Conservation (phyloP, 2,888 invertebrate species). For the Tinea trinotella region DNA sequence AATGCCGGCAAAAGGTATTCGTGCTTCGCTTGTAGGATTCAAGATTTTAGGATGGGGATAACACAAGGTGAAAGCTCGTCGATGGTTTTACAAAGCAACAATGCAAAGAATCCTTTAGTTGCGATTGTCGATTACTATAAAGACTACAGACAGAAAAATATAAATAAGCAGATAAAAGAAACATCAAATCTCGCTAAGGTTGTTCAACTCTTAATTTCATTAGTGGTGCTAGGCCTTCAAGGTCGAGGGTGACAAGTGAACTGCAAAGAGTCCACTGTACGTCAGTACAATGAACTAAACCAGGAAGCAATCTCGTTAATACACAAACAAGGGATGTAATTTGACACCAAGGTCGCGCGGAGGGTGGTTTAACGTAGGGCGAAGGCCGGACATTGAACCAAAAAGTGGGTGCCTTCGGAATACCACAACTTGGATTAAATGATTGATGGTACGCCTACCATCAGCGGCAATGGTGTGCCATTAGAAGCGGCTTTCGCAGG, state of each 20-base stretch:
- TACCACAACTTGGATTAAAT: slow-evolving; percentile 31
- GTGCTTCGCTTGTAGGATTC: too few relatives aligned
- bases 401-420: slow-evolving; percentile 37
- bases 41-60: too few relatives aligned
- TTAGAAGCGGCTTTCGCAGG: slow-evolving; percentile 16
- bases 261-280: background rate
- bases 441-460: slow-evolving; percentile 38
- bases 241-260: slow-evolving; percentile 4
- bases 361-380: slow-evolving; percentile 24
- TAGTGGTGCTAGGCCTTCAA: background rate
- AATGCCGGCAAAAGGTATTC: too few relatives aligned
- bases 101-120: too few relatives aligned
- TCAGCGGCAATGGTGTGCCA: slow-evolving; percentile 4
- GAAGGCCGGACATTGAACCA: slow-evolving; percentile 50
- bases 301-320: background rate
- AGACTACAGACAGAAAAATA: background rate
- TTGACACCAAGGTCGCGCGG: slow-evolving; percentile 41
- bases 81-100: too few relatives aligned
- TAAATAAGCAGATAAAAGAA: background rate
- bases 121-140: background rate
- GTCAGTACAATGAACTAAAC: background rate
- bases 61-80: too few relatives aligned
- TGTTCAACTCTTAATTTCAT: slow-evolving; percentile 11
- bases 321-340: slow-evolving; percentile 2
- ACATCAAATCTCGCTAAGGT: background rate